Base-by-base conservation (phyloP, 2,888 invertebrate species). In the Bembecia ichneumoniformis region DNA sequence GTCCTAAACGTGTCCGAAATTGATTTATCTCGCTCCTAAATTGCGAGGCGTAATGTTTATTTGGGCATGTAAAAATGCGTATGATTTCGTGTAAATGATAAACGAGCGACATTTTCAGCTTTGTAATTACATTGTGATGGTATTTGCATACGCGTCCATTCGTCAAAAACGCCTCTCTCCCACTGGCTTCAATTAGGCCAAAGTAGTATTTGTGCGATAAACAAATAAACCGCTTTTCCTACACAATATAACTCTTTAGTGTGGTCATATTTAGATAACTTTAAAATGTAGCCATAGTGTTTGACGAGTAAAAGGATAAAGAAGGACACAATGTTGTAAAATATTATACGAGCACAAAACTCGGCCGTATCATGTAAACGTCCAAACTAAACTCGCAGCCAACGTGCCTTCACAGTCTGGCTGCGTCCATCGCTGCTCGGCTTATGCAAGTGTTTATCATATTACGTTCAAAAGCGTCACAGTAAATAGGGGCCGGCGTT, bases 401-500 rank as follows among this genome's bases (percentile, higher is more conserved):
- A 14, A 14, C 13, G 16, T 15, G 7, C 17, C 15, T 16, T 44
- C 17, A 44, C 14, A 56, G 55, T 60, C n/a, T 61, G 58, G 46
- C 56, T 44, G 47, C 52, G 59, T 72, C 64, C 71, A 73, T 69
- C 58, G 68, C 66, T 52, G 62, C 56, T 52, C 60, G 46, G 51
- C 54, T 55, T 58, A 52, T 53, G 50, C 59, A 59, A 58, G 58
- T 64, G 64, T 66, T 68, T 15, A 64, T 63, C 55, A 54, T 59
- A 53, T 58, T 55, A 56, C 59, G 55, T 62, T 62, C 61, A 63
- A 63, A 63, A 65, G 63, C 66, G 53, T 58, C 68, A 66, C 60
- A 64, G 66, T 74, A 74, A 71, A 76, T 69, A 61, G 68, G 60
- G 62, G 63, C 57, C 63, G 68, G 62, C 71, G 67, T 64, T 71